Conservation (phyloP, 2,888 invertebrate genomes). For the Phymatocera aterrima region DNA sequence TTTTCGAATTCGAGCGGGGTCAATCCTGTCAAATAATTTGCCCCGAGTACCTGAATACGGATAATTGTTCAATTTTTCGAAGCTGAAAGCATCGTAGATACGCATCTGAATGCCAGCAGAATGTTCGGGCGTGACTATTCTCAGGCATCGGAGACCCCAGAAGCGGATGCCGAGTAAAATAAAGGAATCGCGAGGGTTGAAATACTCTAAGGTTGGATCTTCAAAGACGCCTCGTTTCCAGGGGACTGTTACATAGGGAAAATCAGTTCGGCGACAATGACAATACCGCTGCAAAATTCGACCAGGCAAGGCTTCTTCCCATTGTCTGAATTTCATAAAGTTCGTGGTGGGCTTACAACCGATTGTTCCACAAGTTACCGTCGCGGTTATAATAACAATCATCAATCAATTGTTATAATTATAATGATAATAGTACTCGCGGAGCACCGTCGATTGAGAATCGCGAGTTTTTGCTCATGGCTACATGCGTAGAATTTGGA, state of each 20-base stretch:
- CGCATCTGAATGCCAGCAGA: too few relatives aligned
- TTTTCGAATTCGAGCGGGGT: too few relatives aligned
- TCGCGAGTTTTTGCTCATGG: too few relatives aligned
- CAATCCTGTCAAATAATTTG: too few relatives aligned
- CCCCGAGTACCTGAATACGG: too few relatives aligned
- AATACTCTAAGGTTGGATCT: not conserved
- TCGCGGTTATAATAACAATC: not conserved
- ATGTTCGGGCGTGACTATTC: too few relatives aligned
- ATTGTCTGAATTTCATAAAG: not conserved
- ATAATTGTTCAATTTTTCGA: too few relatives aligned
- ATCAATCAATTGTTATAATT: not conserved
- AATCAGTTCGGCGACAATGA: conserved; percentile 8
- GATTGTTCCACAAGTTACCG: not conserved
- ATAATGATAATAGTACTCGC: not conserved
- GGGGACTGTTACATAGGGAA: not conserved
- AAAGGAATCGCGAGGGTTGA: not conserved
- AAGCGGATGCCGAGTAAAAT: not conserved
- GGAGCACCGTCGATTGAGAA: not conserved
- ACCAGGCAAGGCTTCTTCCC: not conserved
- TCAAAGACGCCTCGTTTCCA: not conserved
- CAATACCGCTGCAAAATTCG: too few relatives aligned
- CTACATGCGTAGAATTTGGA: too few relatives aligned
- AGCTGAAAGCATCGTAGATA: too few relatives aligned
- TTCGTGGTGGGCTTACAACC: not conserved
- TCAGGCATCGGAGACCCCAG: not conserved